Conservation (phyloP, 2,797 vertebrate species). For the Prionace glauca region DNA sequence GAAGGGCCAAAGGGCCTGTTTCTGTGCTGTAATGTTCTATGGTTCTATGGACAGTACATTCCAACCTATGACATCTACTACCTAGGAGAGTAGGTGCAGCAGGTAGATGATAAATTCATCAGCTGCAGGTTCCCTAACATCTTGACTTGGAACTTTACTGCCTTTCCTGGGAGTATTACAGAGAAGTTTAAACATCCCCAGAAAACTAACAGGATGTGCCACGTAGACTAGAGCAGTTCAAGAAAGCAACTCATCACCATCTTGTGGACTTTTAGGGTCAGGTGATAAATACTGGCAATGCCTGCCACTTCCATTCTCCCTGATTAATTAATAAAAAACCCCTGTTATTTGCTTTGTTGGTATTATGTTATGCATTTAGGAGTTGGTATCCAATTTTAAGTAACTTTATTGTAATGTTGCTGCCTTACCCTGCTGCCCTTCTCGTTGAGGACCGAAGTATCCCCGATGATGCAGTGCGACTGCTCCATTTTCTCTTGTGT, state of each 20-base stretch:
- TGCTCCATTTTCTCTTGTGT: background rate
- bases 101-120: background rate
- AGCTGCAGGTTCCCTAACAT: no score
- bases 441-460: background rate
- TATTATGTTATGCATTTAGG: background rate
- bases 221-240: no score
- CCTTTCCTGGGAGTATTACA: no score
- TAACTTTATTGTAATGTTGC: background rate
- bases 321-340: background rate
- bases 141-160: no score
- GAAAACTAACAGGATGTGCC: no score
- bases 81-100: background rate
- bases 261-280: background rate
- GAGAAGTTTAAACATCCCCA: no score
- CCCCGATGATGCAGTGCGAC: background rate
- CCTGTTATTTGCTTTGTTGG: background rate
- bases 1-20: no score
- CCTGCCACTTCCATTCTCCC: background rate
- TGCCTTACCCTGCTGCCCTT: background rate
- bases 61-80: no score
- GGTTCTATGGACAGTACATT: no score
- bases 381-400: background rate
- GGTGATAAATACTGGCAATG: background rate
- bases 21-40: no score
- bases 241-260: no score